A percentile compares a stretch with the other conserved stretches of the same genome.
Conservation (phyloP, 2,888 invertebrate species). For the Oasisia sp. region DNA sequence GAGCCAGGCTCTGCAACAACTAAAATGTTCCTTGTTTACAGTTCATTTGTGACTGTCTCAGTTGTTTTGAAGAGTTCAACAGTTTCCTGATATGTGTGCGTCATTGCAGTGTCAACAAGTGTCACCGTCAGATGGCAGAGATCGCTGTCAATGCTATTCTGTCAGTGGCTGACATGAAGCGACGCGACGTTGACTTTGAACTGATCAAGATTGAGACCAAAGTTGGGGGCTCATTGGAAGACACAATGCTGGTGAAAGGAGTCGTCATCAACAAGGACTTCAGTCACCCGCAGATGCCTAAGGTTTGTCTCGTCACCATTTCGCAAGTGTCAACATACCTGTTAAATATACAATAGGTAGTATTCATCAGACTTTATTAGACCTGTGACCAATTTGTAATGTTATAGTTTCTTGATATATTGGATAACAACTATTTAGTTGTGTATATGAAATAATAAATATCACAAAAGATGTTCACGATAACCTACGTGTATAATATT, state of each 20-base stretch:
- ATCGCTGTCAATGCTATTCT: slow-evolving; percentile 98
- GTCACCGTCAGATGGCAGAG: slow-evolving; percentile 96
- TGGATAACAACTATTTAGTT: background rate
- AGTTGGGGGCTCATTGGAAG: slow-evolving; percentile 95
- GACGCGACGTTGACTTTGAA: slow-evolving; percentile 97
- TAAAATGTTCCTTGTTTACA: background rate
- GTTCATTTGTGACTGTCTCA: background rate
- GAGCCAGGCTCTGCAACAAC: slow-evolving; percentile 28
- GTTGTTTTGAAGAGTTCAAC: background rate
- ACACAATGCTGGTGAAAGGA: slow-evolving; percentile 94
- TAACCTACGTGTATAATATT: background rate
- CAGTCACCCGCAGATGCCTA: slow-evolving; percentile 99
- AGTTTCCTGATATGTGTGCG: background rate
- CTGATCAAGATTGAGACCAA: slow-evolving; percentile 98
- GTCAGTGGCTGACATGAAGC: slow-evolving; percentile 92
- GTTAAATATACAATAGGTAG: background rate
- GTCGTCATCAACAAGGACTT: slow-evolving; percentile 98
- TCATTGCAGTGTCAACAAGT: slow-evolving; percentile 84
- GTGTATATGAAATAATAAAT: background rate
- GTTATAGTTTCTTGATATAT: background rate
- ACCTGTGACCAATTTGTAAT: background rate
- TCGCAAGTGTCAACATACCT: background rate
- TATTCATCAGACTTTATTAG: background rate
- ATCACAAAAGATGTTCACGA: background rate
- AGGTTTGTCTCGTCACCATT: slow-evolving; percentile 69